These are phyloP conservation scores for Indri indri DNA, from an alignment of 2,113 vertebrate genomes.

Conservation along the genomic window DNA sequence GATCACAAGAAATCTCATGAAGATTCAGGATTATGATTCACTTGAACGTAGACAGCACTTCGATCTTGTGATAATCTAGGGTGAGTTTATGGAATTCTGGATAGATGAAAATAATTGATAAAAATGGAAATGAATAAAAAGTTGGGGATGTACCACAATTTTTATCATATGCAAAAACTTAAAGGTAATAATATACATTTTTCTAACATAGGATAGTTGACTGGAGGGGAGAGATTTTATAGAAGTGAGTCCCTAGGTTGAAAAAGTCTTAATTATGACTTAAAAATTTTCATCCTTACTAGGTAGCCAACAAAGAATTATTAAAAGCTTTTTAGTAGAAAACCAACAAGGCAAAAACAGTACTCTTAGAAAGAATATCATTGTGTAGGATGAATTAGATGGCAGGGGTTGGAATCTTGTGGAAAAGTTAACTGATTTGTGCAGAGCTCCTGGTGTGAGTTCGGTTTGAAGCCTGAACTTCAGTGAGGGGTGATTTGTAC, in stretches of 20 bases:
- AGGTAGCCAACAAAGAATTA: background rate
- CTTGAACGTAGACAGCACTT: background rate
- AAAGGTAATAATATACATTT: background rate
- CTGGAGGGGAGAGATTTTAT: background rate
- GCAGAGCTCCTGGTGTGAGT: background rate
- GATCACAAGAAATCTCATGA: background rate
- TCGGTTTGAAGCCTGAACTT: background rate
- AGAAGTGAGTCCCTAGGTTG: background rate
- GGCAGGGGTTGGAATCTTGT: background rate
- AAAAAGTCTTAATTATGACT: background rate
- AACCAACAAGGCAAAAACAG: background rate
- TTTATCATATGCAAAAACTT: background rate
- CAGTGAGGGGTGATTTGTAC: background rate
- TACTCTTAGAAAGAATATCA: background rate
- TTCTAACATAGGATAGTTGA: background rate
- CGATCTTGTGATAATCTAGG: background rate
- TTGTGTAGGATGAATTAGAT: background rate
- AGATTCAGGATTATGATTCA: background rate
- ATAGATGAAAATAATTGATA: background rate
- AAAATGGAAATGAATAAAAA: background rate
- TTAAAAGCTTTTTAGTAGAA: background rate
- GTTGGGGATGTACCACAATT: background rate
- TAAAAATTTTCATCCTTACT: background rate
- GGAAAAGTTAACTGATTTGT: background rate
- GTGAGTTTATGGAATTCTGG: background rate